Evolutionary conservation across 1,140 invertebrate species (phyloP).

Genomic region (Maniola jurtina): DNA sequence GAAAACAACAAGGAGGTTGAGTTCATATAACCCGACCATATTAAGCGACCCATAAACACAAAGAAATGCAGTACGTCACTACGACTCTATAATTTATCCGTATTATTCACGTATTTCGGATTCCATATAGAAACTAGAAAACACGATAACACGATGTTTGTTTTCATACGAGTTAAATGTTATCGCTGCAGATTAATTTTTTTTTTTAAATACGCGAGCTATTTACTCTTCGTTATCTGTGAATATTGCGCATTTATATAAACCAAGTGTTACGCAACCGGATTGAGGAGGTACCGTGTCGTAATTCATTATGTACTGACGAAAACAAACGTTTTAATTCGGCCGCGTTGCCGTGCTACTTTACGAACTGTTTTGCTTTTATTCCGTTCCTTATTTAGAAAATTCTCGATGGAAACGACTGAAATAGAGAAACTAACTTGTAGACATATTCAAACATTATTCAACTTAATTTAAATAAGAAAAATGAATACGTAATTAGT

Average conservation of each 20-base stretch:
- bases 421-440: too few relatives aligned
- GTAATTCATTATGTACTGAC: slow-evolving; percentile 33
- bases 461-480: too few relatives aligned
- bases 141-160: slow-evolving; percentile 53
- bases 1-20: slow-evolving; percentile 65
- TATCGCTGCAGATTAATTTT: slow-evolving; percentile 37
- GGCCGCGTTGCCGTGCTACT: slow-evolving; percentile 20
- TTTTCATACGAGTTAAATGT: slow-evolving; percentile 41
- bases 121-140: slow-evolving; percentile 30
- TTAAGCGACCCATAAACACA: slow-evolving; percentile 41
- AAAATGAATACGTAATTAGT: too few relatives aligned
- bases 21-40: slow-evolving; percentile 50
- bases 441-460: too few relatives aligned
- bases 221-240: slow-evolving; percentile 26
- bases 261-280: slow-evolving; percentile 24
- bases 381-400: background rate
- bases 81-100: slow-evolving; percentile 25
- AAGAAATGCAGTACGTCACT: slow-evolving; percentile 37
- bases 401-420: background rate
- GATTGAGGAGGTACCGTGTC: slow-evolving; percentile 27
- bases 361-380: background rate
- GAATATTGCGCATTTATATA: slow-evolving; percentile 34
- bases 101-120: slow-evolving; percentile 46
- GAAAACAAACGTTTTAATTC: slow-evolving; percentile 36
- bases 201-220: slow-evolving; percentile 25